These are phyloP conservation scores for Platichthys flesus DNA, from an alignment of 2,113 vertebrate species.

Conservation along the genomic window DNA sequence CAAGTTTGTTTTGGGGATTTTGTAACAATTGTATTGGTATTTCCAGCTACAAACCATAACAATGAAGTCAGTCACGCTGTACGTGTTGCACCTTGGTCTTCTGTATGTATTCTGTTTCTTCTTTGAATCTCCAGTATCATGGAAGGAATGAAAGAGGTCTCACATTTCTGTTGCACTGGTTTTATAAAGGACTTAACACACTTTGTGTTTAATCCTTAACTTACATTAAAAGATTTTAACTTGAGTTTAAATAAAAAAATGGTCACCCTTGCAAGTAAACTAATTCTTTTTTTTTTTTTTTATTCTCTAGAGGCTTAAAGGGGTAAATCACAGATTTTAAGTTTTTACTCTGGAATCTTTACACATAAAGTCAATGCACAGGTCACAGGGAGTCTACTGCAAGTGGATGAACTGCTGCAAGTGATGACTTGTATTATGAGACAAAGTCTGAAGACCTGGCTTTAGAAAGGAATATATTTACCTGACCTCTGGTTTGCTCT, in stretches of 20 bases:
- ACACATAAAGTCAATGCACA: background rate
- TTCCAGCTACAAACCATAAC: too few species aligned
- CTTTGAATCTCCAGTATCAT: background rate
- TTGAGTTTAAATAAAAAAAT: background rate
- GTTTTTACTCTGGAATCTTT: too few species aligned
- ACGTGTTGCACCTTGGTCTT: too few species aligned
- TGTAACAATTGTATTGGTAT: background rate
- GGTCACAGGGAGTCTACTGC: too few species aligned
- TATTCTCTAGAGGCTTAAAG: too few species aligned
- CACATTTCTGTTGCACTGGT: conserved; percentile 3
- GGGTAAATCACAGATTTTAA: too few species aligned
- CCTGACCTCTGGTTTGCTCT: background rate
- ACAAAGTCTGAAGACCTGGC: background rate
- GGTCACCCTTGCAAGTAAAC: too few species aligned
- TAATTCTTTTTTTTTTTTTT: too few species aligned
- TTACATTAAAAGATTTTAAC: background rate
- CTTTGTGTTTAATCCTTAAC: conserved; percentile 5
- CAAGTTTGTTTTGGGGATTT: background rate
- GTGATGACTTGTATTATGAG: background rate
- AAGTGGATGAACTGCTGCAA: background rate
- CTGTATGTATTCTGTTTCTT: too few species aligned
- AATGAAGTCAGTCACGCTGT: too few species aligned
- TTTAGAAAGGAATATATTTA: background rate
- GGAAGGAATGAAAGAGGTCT: conserved; percentile 9
- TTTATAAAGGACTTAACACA: background rate